Percentiles rank a stretch among this genome's conserved stretches.
Conservation (phyloP, 2,888 invertebrate species). For the Ophraella communa region DNA sequence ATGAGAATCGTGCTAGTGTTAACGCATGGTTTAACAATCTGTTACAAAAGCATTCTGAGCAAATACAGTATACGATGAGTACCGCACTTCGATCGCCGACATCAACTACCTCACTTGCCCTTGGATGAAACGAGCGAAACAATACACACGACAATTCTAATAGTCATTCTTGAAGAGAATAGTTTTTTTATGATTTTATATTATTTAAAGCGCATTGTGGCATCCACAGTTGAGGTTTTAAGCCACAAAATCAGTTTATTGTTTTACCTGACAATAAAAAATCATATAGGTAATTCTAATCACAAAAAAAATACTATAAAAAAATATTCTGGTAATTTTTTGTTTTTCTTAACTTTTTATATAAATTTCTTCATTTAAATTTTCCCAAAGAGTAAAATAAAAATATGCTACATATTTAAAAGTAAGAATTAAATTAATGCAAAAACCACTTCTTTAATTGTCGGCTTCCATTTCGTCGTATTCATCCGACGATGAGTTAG, state of each 20-base stretch:
- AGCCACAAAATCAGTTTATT: background rate
- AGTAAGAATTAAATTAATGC: too few species aligned
- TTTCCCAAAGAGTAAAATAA: too few species aligned
- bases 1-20: slow-evolving; percentile 32
- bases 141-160: slow-evolving; percentile 2
- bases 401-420: too few species aligned
- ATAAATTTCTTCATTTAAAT: too few species aligned
- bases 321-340: too few species aligned
- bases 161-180: background rate
- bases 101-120: slow-evolving; percentile 32
- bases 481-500: too few species aligned
- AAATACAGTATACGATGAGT: slow-evolving; percentile 25
- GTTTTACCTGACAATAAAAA: background rate
- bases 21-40: slow-evolving; percentile 36
- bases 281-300: too few species aligned
- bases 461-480: too few species aligned
- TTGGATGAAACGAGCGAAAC: slow-evolving; percentile 12
- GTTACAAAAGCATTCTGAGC: slow-evolving; percentile 31
- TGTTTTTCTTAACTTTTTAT: too few species aligned
- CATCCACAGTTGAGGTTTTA: background rate
- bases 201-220: background rate
- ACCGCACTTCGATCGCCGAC: slow-evolving; percentile 15
- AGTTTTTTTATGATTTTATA: background rate
- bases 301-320: too few species aligned
- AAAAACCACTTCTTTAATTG: too few species aligned